Base-by-base conservation (phyloP, 2,797 vertebrate genomes). In the Danio kyathit region DNA sequence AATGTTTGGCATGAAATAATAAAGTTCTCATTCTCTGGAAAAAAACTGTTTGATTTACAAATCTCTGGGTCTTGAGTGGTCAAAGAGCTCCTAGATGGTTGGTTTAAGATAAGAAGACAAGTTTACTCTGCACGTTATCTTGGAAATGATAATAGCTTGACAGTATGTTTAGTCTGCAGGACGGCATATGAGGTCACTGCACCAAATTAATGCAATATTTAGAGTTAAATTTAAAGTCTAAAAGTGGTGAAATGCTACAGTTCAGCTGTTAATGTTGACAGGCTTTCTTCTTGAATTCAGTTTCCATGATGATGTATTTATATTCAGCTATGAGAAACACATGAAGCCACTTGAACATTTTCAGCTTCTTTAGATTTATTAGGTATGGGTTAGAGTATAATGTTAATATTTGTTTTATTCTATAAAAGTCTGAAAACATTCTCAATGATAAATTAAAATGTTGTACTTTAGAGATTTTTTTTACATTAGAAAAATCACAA, bases 81-180 rank as follows among this genome's bases (percentile, higher is more conserved):
- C 21, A 64, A 38, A 75, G 5, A 52, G 60, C 29, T 75, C n/a
- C 13, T 43, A 52, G 60, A 64, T 43, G 38, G 48, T 41, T 75
- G 74, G 29, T 43, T 75, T 64, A 17, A 64, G 48, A 76, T 52
- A 64, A 75, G 21, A 49, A 51, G 40, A n/a, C 64, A 51, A 13
- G 56, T 46, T 63, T 60, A 46, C 16, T 51, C 19, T 12, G 41
- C 48, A 29, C 1, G 54, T 21, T 49, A 48, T 49, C 38, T 81
- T 38, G 54, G 12, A 82, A 71, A 74, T 10, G 1, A 44, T 76
- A 61, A 63, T 38, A 38, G 40, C 44, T 19, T 82, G 73, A 70
- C 65, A 63, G 21, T 48, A 38, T 76, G 80, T 82, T 82, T 82
- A 76, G 73, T 82, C 80, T 82, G 64, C 56, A 75, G 29, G 16